Conservation (phyloP, 2,888 invertebrate species). For the Chymomyza amoena region DNA sequence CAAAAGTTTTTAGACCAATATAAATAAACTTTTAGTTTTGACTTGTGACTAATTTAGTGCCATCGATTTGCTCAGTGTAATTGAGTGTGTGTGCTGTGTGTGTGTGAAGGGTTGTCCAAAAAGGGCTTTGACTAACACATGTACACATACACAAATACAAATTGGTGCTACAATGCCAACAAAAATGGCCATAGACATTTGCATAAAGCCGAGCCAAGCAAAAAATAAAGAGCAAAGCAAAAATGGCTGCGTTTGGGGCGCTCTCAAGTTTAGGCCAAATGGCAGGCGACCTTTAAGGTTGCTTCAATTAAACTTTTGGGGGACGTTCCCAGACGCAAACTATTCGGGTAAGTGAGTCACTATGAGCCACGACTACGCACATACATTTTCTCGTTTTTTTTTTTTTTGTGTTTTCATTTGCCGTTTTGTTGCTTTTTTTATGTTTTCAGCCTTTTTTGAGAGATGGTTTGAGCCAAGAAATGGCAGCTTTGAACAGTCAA, state of each 20-base stretch:
- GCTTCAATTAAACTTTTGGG: conserved; percentile 61
- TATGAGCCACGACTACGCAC: conserved; percentile 4
- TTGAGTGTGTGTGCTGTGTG: background rate
- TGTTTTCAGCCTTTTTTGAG: background rate
- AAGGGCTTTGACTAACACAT: background rate
- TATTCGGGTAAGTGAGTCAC: background rate
- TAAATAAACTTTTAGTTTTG: no score
- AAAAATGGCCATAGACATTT: conserved; percentile 38
- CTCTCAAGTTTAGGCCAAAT: conserved; percentile 16
- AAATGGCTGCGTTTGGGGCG: conserved; percentile 8
- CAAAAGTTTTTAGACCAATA: no score
- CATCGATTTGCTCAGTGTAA: background rate
- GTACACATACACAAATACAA: conserved; percentile 52
- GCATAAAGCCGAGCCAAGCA: conserved; percentile 44
- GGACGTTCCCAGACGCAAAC: conserved; percentile 24
- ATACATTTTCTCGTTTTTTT: background rate
- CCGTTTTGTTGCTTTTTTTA: background rate
- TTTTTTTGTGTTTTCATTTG: conserved; percentile 1
- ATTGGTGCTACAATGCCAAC: conserved; percentile 38
- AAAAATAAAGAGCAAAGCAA: background rate
- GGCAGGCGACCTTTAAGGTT: conserved; percentile 56
- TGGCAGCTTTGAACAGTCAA: conserved; percentile 4
- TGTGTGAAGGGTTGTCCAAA: background rate
- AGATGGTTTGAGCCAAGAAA: background rate
- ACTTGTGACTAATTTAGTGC: background rate